Base-by-base conservation (phyloP, 2,113 vertebrate species). In the Pterophyllum scalare region DNA sequence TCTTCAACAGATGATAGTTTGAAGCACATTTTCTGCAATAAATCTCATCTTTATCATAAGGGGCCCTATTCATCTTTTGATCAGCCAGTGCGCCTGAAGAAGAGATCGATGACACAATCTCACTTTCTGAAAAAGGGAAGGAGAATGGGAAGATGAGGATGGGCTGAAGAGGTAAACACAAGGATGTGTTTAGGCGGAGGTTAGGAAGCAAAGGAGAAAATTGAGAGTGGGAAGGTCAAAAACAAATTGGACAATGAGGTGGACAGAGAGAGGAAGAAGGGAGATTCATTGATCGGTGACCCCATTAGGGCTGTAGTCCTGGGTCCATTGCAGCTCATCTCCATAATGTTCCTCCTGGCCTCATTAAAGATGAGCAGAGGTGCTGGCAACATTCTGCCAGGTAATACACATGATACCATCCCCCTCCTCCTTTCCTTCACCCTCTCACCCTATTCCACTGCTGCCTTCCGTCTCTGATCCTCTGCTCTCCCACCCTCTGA, bases 291-390 rank as follows among this genome's bases (percentile, higher is more conserved):
- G 81, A 91, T 72, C 2, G 19, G 81, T 87, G 88, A 90, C 88
- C 87, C 86, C 88, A 52, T 81, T 79, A 46, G 79, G 79, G 72
- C 84, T 80, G 64, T 57, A 15, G 75, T 80, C 84, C 75, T 85
- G 19, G 81, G 88, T 82, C 89, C 86, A 89, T 93, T 93, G 88
- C 88, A 56, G 43, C 87, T 90, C 83, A 94, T 94, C 87, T 92
- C 84, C 92, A 94, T 93, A 94, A 93, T 90, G 90, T 84, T 93
- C 78, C 83, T 91, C 64, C 43, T 87, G 85, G 91, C 83, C 89
- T 91, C 89, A 91, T 93, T 93, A 91, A 89, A 72, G 87, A 88
- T 80, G 81, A 88, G 76, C 81, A 64, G 81, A 85, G 85, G 60
- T 76, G 67, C 74, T 24, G 54, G 77, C 70, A 75, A 81, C 77